These are phyloP conservation scores for Miichthys miiuy DNA, from an alignment of 2,797 vertebrate species.

Conservation along the genomic window DNA sequence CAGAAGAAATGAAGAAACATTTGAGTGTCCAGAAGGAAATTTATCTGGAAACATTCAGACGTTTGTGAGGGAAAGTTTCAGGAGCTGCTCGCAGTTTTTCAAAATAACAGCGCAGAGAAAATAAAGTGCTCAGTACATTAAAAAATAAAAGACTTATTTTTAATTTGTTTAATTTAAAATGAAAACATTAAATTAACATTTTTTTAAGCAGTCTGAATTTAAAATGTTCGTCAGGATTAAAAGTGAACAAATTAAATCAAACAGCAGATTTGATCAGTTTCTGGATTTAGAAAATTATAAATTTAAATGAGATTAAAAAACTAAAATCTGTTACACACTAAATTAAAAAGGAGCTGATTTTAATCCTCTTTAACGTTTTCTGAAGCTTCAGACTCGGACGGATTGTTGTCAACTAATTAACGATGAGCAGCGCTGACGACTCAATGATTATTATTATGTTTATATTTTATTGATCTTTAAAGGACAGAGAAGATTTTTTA, in stretches of 20 bases:
- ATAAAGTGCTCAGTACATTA: not conserved
- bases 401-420: conserved; percentile 45
- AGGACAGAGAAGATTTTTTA: not conserved
- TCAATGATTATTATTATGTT: not conserved
- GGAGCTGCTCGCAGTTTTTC: not conserved
- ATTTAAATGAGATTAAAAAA: conserved; percentile 31
- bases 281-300: conserved; percentile 1
- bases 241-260: conserved; percentile 16
- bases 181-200: no score
- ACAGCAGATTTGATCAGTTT: not conserved
- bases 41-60: not conserved
- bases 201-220: not conserved
- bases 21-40: no score
- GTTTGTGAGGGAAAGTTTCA: not conserved
- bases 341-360: conserved; percentile 17
- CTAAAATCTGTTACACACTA: conserved; percentile 5
- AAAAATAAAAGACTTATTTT: not conserved
- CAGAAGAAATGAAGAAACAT: not conserved
- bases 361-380: conserved; percentile 56
- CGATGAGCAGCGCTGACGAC: not conserved
- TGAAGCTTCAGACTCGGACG: conserved; percentile 16
- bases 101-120: not conserved
- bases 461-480: not conserved
- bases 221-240: not conserved
- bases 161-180: not conserved